These are phyloP conservation scores for Germaria angustata DNA, from an alignment of 2,888 invertebrate species.

Conservation along the genomic window DNA sequence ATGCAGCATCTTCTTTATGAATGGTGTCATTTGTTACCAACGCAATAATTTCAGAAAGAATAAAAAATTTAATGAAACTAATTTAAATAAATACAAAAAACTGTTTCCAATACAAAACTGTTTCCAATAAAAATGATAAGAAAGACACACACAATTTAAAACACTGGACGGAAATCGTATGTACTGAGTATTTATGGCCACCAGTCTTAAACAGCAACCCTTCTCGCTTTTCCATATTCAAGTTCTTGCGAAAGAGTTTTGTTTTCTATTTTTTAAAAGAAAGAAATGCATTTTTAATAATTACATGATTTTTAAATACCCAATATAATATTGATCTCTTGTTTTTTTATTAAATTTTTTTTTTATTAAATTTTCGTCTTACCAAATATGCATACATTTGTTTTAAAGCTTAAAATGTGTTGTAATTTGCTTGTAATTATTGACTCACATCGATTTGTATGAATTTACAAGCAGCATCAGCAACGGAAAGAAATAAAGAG, in stretches of 20 bases:
- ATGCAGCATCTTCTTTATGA: conserved; percentile 48
- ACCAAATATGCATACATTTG: background rate
- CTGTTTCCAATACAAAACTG: conserved; percentile 35
- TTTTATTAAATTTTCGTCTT: background rate
- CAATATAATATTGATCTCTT: conserved; percentile 40
- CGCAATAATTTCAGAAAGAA: background rate
- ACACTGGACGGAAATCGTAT: conserved; percentile 53
- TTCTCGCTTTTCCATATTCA: background rate
- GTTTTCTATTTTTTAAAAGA: background rate
- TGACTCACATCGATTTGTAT: conserved; percentile 60
- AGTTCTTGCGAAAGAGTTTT: background rate
- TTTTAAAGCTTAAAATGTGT: conserved; percentile 9
- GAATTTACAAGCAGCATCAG: conserved; percentile 22
- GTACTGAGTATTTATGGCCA: background rate
- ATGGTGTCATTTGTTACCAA: conserved; percentile 64
- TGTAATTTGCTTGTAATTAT: conserved; percentile 59
- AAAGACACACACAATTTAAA: background rate
- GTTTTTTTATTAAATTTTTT: background rate
- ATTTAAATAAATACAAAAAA: background rate
- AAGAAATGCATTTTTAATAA: conserved; percentile 19
- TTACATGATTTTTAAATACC: conserved; percentile 40
- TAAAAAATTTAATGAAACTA: background rate
- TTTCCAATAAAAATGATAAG: conserved; percentile 42
- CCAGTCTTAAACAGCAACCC: background rate
- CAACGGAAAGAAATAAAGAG: background rate